Conservation (phyloP, 1,140 invertebrate genomes). For the Bactericera cockerelli region DNA sequence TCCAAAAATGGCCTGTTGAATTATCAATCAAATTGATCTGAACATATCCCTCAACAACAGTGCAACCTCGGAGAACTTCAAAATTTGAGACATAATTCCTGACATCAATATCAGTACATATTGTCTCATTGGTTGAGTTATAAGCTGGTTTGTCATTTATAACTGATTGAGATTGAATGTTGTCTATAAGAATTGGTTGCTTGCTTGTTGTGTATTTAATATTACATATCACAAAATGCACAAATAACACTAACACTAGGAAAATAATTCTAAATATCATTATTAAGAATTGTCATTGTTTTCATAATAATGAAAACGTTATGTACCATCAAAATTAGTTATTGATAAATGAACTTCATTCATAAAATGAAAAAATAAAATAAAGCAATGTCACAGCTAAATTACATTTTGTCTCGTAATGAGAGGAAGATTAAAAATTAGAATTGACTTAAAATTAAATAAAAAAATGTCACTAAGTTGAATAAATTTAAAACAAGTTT, state of each 20-base stretch:
- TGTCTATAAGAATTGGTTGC: not conserved
- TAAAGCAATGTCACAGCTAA: too few species aligned
- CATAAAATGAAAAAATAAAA: too few species aligned
- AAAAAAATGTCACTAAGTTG: too few species aligned
- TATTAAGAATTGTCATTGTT: conserved; percentile 4
- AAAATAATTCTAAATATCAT: conserved; percentile 2
- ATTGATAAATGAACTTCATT: too few species aligned
- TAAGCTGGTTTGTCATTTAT: not conserved
- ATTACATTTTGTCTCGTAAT: too few species aligned
- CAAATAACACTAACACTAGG: not conserved
- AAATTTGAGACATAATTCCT: conserved; percentile 53
- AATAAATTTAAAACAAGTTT: too few species aligned
- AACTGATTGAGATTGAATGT: not conserved
- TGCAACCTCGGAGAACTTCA: conserved; percentile 52
- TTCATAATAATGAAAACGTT: too few species aligned
- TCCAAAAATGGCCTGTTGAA: not conserved
- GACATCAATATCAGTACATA: conserved; percentile 64
- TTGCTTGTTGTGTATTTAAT: conserved; percentile 1
- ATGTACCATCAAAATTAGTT: too few species aligned
- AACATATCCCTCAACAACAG: conserved; percentile 68
- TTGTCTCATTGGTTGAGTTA: conserved; percentile 17
- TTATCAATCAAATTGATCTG: conserved; percentile 51
- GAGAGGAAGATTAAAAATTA: too few species aligned
- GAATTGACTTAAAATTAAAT: too few species aligned
- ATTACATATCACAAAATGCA: conserved; percentile 2